A percentile compares a stretch with the other conserved stretches of the same genome.
Conservation (phyloP, 2,888 invertebrate genomes). For the Nomada goodeniana region DNA sequence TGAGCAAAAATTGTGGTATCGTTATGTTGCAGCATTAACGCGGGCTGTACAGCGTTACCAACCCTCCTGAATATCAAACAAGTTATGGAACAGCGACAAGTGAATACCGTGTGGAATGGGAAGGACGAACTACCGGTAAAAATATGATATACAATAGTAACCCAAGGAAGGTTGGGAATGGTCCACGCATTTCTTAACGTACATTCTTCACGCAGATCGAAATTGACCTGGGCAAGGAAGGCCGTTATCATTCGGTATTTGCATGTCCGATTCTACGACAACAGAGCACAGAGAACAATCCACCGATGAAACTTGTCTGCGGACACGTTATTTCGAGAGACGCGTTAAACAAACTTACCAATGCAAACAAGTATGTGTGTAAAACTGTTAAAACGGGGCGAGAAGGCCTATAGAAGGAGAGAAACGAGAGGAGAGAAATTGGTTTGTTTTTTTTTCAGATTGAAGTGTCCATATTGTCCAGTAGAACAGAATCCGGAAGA, state of each 20-base stretch:
- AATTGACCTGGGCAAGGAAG: conserved; percentile 95
- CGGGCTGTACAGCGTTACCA: conserved; percentile 97
- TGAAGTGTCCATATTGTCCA: conserved; percentile 99
- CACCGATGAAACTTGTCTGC: conserved; percentile 98
- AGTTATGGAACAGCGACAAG: conserved; percentile 95
- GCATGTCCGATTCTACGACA: conserved; percentile 99
- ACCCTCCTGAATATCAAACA: conserved; percentile 97
- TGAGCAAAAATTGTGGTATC: background rate
- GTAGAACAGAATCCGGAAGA: conserved; percentile 97
- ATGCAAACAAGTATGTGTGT: conserved; percentile 93
- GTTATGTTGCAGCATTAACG: conserved; percentile 89
- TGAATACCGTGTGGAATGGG: conserved; percentile 97
- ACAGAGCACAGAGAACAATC: conserved; percentile 97
- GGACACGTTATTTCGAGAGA: conserved; percentile 99
- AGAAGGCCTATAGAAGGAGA: background rate
- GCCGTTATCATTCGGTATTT: conserved; percentile 98
- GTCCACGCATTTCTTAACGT: background rate
- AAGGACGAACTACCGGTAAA: conserved; percentile 97
- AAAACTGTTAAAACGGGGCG: background rate
- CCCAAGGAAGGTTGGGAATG: background rate
- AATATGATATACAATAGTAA: background rate
- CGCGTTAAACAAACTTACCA: conserved; percentile 97
- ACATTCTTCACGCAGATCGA: conserved; percentile 90
- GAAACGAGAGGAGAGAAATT: conserved; percentile 66
- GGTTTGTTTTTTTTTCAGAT: conserved; percentile 86